Percentiles rank a stretch among this genome's conserved stretches.
Evolutionary conservation across 2,113 vertebrate species (phyloP).

Genomic region (Lophochroa leadbeateri): DNA sequence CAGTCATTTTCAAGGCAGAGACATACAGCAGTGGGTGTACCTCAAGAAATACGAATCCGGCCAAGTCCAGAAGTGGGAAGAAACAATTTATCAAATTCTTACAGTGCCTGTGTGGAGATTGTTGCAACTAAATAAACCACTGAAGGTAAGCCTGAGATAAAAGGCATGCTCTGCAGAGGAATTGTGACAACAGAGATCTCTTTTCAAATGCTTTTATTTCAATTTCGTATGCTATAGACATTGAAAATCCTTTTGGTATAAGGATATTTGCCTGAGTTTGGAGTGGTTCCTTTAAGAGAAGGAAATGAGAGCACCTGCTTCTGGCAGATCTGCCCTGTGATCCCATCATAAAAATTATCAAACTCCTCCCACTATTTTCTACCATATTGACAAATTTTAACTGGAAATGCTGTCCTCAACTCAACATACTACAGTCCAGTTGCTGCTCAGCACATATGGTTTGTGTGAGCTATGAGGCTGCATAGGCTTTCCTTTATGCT

Average conservation of each 20-base stretch:
- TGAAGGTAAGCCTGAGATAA: not conserved
- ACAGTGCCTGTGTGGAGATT: not conserved
- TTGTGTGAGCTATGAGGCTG: not conserved
- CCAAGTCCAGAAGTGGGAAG: not conserved
- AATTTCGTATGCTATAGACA: not conserved
- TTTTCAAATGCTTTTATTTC: not conserved
- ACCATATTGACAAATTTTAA: not conserved
- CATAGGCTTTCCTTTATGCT: not conserved
- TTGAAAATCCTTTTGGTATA: not conserved
- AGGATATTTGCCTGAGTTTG: not conserved
- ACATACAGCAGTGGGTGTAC: rapidly evolving
- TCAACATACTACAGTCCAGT: not conserved
- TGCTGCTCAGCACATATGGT: not conserved
- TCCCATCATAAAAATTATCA: not conserved
- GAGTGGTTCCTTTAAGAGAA: not conserved
- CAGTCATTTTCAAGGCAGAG: not conserved
- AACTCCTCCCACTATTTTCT: not conserved
- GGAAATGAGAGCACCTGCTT: not conserved
- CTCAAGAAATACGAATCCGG: not conserved
- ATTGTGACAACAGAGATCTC: not conserved
- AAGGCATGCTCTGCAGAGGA: not conserved
- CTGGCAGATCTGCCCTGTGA: not conserved
- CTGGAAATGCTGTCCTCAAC: not conserved
- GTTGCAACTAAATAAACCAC: not conserved
- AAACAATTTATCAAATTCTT: not conserved